Percentiles rank a stretch among this genome's conserved stretches.
Evolutionary conservation across 2,888 invertebrate genomes (phyloP).

Genomic region (Rosalia funebris): DNA sequence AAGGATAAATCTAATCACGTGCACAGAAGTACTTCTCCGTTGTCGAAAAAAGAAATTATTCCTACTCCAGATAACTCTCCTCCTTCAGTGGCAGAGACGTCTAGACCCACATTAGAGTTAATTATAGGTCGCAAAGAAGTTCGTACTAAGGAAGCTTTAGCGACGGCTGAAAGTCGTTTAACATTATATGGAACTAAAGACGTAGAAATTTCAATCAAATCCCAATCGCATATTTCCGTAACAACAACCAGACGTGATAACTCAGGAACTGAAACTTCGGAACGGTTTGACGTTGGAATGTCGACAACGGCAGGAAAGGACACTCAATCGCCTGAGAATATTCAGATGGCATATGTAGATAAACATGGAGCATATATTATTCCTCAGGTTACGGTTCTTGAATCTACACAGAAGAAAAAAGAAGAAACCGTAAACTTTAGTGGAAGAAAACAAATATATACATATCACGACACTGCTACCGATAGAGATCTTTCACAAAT

Average conservation of each 20-base stretch:
- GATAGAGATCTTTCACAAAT: constrained; percentile 38
- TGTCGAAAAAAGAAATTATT: constrained; percentile 57
- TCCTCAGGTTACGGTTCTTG: constrained; percentile 53
- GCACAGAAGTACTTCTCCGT: constrained; percentile 62
- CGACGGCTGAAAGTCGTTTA: constrained; percentile 66
- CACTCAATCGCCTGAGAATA: constrained; percentile 49
- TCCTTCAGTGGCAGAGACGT: constrained; percentile 26
- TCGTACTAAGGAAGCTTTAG: constrained; percentile 66
- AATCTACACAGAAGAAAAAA: constrained; percentile 59
- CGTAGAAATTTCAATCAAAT: constrained; percentile 68
- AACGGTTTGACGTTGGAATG: constrained; percentile 64
- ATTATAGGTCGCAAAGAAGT: constrained; percentile 68
- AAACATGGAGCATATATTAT: constrained; percentile 61
- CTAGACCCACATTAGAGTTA: constrained; percentile 63
- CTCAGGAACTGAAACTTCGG: constrained; percentile 64
- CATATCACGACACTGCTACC: constrained; percentile 62
- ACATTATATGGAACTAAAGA: constrained; percentile 67
- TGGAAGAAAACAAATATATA: constrained; percentile 66
- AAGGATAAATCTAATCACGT: constrained; percentile 40
- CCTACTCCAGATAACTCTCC: constrained; percentile 53
- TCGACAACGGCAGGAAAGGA: constrained; percentile 63
- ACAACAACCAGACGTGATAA: constrained; percentile 62
- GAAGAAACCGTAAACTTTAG: constrained; percentile 67
- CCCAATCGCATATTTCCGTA: constrained; percentile 67
- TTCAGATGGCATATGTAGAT: constrained; percentile 45